phyloP scores from a whole-genome alignment of 1,140 invertebrate species.

The Bombus turneri region DNA sequence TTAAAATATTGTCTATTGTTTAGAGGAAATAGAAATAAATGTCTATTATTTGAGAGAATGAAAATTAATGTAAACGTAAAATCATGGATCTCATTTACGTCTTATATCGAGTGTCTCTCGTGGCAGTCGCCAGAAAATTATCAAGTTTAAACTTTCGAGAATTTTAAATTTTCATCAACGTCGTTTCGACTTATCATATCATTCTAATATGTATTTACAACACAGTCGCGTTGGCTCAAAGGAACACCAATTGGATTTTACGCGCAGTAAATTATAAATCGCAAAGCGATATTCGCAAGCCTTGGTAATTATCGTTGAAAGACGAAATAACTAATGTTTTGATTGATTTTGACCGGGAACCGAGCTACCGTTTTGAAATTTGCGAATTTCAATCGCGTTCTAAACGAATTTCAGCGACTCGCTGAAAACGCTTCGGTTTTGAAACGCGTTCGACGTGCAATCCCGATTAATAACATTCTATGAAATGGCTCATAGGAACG shows the following conservation, averaged over 20 bases:
- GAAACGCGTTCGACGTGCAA: neutral
- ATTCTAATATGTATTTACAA: neutral
- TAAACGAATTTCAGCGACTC: neutral
- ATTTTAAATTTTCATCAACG: neutral
- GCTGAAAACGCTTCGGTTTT: neutral
- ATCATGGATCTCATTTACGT: neutral
- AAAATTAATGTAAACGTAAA: too few species aligned
- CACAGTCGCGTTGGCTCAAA: neutral
- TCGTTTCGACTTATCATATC: neutral
- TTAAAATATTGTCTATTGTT: too few species aligned
- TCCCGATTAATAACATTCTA: slow-evolving; percentile 26
- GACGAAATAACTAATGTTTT: neutral
- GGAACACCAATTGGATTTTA: neutral
- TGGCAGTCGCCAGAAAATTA: too few species aligned
- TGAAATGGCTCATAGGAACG: slow-evolving; percentile 17
- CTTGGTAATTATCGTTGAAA: neutral
- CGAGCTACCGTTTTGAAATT: neutral
- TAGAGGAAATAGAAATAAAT: too few species aligned
- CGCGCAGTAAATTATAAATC: neutral
- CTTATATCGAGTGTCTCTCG: neutral
- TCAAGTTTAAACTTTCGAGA: neutral
- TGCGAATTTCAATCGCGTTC: neutral
- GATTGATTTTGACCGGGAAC: neutral
- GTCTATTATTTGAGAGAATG: too few species aligned
- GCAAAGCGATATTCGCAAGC: neutral